These are phyloP conservation scores for Sphyrna mokarran DNA, from an alignment of 2,113 vertebrate genomes.

Conservation along the genomic window DNA sequence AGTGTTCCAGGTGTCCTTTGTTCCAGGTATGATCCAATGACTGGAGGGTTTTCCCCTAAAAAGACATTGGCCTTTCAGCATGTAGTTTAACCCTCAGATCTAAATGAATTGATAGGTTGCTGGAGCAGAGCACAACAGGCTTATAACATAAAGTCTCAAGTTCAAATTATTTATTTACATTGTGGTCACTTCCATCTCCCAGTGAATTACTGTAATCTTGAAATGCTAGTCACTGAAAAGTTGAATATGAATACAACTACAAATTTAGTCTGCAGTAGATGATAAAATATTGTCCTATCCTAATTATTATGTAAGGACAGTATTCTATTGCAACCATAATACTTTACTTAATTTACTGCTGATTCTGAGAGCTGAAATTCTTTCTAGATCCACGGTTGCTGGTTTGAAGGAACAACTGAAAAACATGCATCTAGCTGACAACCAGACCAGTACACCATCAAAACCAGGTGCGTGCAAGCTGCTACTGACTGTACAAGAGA, in stretches of 20 bases:
- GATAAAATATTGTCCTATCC: background rate
- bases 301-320: background rate
- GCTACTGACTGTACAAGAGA: background rate
- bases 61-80: background rate
- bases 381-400: slow-evolving; percentile 51
- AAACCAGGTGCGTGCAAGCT: slow-evolving; percentile 29
- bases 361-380: background rate
- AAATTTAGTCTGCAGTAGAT: background rate
- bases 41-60: background rate
- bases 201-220: background rate
- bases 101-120: background rate
- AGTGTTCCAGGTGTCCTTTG: too few relatives aligned
- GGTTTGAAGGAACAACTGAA: slow-evolving; percentile 61
- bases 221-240: background rate
- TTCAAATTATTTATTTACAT: background rate
- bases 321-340: background rate
- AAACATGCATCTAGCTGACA: slow-evolving; percentile 48
- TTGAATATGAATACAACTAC: background rate
- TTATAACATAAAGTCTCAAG: background rate
- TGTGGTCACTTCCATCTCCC: background rate
- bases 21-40: background rate
- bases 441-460: slow-evolving; percentile 3
- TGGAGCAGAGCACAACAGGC: background rate
- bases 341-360: background rate
- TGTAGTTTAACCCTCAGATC: background rate